Conservation (phyloP, 2,113 vertebrate genomes). For the Seriola dumerili region DNA sequence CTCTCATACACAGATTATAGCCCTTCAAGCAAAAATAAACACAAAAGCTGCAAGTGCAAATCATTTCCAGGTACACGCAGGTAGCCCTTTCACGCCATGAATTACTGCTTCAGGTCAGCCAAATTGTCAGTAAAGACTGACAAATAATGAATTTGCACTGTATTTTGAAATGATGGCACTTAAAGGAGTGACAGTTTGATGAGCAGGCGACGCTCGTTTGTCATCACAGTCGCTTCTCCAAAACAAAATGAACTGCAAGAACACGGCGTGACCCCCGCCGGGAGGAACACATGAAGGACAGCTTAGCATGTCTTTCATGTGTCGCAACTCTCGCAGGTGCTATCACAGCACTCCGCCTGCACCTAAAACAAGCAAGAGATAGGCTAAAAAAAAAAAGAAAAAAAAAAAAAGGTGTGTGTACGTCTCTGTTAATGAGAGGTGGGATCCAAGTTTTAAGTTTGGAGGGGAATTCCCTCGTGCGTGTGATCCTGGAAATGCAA, state of each 20-base stretch:
- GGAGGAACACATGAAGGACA: conserved; percentile 78
- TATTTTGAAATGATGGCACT: conserved; percentile 22
- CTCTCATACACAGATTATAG: conserved; percentile 36
- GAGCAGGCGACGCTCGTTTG: conserved; percentile 47
- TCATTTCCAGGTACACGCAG: not conserved
- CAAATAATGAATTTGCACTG: conserved; percentile 56
- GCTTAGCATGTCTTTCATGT: conserved; percentile 78
- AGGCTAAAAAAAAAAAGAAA: conserved; percentile 7
- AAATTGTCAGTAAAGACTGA: conserved; percentile 62
- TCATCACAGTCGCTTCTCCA: conserved; percentile 30
- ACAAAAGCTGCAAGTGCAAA: not conserved
- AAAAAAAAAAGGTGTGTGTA: not conserved
- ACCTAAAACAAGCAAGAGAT: conserved; percentile 66
- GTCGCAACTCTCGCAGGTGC: conserved; percentile 55
- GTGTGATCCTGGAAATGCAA: conserved; percentile 67
- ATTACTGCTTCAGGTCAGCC: conserved; percentile 42
- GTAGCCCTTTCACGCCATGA: conserved; percentile 21
- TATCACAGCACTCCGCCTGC: conserved; percentile 60
- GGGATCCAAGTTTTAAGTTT: conserved; percentile 50
- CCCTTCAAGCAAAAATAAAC: conserved; percentile 31
- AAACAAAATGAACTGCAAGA: conserved; percentile 45
- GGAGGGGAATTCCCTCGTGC: conserved; percentile 62
- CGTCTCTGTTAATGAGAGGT: conserved; percentile 65
- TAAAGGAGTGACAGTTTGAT: conserved; percentile 46
- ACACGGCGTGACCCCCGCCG: conserved; percentile 64